phyloP scores from a whole-genome alignment of 2,888 invertebrate genomes.

The Saturnia japonica region DNA sequence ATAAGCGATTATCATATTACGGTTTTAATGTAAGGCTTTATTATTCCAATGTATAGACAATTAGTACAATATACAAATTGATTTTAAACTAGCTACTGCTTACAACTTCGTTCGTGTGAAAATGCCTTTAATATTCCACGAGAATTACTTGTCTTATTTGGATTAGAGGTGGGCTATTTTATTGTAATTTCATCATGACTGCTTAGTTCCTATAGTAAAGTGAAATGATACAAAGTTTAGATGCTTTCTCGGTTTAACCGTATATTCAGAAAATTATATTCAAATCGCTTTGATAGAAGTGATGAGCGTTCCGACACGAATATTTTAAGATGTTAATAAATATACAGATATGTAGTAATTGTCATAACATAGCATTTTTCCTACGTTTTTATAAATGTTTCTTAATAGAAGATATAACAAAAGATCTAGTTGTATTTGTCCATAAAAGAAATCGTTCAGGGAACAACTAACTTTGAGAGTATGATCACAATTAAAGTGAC shows the following conservation, averaged over 20 bases:
- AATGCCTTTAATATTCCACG: neutral
- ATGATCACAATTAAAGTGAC: constrained; percentile 22
- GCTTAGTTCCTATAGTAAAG: neutral
- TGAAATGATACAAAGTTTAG: neutral
- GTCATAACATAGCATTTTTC: neutral
- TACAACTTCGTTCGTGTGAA: neutral
- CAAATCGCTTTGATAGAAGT: neutral
- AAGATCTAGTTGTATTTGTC: neutral
- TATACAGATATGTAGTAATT: neutral
- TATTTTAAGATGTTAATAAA: neutral
- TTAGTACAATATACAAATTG: neutral
- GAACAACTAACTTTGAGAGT: constrained; percentile 17
- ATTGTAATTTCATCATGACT: too few species aligned
- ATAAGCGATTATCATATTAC: too few species aligned
- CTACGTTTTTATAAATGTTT: neutral
- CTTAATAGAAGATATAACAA: neutral
- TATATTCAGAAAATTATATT: neutral
- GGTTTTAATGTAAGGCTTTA: neutral
- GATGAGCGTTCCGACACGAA: neutral
- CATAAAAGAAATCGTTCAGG: neutral
- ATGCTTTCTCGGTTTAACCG: neutral
- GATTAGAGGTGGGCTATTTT: neutral
- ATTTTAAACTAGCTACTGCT: neutral
- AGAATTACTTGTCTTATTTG: neutral
- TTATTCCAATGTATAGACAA: neutral